Evolutionary conservation across 2,888 invertebrate genomes (phyloP), one percentile per base, ranked within the genome.

Genomic region (Heliothis peltigera): DNA sequence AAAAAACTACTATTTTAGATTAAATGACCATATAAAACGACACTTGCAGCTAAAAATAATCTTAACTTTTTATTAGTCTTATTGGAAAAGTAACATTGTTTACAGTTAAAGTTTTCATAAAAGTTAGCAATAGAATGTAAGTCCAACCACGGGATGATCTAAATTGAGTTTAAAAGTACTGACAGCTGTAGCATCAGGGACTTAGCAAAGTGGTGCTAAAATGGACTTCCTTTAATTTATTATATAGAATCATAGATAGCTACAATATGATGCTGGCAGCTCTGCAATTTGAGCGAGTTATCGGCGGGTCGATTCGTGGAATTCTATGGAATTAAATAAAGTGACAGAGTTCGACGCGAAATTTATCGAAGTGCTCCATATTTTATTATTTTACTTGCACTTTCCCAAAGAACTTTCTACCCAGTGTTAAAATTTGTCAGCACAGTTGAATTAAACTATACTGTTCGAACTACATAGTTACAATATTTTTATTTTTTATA

Each of bases 161-260:
- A 87, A 82, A 85, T 87, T 80, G 84, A 82, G 77, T 84, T 82
- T 76, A 76, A 82, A 85, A 80, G 81, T 80, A 80, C 79, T 73
- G 77, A 79, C 79, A 78, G 78, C 70, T 71, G 75, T 70, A 60
- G 61, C 75, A 75, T 72, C 75, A 76, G 80, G 8, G 63, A 60
- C 68, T 69, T 76, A 67, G 75, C 75, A 76, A 83, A 89, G 82
- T 85, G 84, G 81, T 82, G 82, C 77, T 84, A 84, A 89, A 89
- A 91, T 88, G 83, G 86, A 88, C 85, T 90, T 88, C 86, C 86
- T 89, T 85, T 87, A 86, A 90, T 89, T 86, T 85, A 82, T 83
- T 81, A 82, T 64, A 66, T 21, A 57, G 19, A 66, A 21, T 49
- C 47, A 42, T 70, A 59, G 62, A 48, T 80, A 75, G 77, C 81